Evolutionary conservation across 2,888 invertebrate species (phyloP).

Genomic region (Lysandra bellargus): DNA sequence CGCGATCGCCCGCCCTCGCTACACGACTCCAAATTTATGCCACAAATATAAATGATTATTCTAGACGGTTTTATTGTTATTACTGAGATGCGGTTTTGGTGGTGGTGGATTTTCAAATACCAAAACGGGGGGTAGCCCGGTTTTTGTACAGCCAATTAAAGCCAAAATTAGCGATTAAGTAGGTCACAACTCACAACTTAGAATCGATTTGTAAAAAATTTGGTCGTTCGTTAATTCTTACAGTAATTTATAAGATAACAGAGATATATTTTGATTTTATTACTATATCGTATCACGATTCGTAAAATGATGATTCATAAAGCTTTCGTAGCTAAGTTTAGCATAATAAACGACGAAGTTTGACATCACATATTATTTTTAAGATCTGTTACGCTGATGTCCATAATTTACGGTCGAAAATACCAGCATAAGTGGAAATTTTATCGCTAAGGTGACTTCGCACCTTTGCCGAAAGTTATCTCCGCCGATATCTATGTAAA

Average conservation of each 20-base stretch:
- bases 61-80: conserved; percentile 4
- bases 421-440: conserved; percentile 37
- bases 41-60: conserved; percentile 27
- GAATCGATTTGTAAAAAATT: no score
- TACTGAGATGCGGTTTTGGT: background rate
- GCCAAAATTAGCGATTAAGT: no score
- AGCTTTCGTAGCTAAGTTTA: background rate
- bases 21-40: conserved; percentile 38
- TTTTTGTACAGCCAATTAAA: background rate
- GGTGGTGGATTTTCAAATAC: background rate
- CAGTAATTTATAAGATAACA: background rate
- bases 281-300: background rate
- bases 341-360: background rate
- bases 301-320: background rate
- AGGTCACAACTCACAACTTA: no score
- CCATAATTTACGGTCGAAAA: conserved; percentile 33
- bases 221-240: no score
- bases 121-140: no score
- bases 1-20: conserved; percentile 41
- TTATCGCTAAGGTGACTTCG: conserved; percentile 58
- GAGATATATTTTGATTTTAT: background rate
- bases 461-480: conserved; percentile 71
- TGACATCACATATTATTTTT: background rate
- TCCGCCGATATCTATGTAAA: conserved; percentile 50
- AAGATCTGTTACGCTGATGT: conserved; percentile 7